Evolutionary conservation across 1,140 invertebrate species (phyloP).

Genomic region (Lasioglossum baleicum): DNA sequence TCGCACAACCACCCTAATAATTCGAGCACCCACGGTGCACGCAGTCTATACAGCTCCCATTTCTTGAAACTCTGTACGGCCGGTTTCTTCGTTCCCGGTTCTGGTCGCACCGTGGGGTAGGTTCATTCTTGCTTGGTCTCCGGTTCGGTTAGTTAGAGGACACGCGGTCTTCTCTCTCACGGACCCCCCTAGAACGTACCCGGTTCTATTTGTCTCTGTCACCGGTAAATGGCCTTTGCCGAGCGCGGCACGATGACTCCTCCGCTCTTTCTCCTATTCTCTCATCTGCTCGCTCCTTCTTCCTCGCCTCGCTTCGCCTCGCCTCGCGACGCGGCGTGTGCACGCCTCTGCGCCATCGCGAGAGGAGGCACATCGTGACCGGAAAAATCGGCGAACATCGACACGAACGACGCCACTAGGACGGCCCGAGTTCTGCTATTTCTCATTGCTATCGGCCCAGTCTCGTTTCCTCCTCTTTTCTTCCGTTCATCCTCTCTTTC

Average conservation of each 20-base stretch:
- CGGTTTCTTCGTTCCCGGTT: constrained; percentile 35
- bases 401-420: constrained; percentile 34
- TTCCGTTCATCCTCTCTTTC: neutral
- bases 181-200: constrained; percentile 49
- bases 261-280: constrained; percentile 23
- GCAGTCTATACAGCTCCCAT: no score
- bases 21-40: no score
- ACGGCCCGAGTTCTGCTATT: constrained; percentile 25
- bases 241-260: constrained; percentile 46
- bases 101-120: constrained; percentile 4
- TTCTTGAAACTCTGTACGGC: neutral
- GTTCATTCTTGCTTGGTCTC: constrained; percentile 10
- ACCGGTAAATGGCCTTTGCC: constrained; percentile 65
- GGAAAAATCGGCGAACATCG: constrained; percentile 58
- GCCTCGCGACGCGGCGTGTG: neutral
- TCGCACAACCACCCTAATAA: no score
- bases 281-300: constrained; percentile 39
- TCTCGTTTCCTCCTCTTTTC: constrained; percentile 38
- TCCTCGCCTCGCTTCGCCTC: neutral
- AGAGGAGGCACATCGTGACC: constrained; percentile 3
- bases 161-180: constrained; percentile 25
- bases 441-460: constrained; percentile 38
- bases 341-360: neutral
- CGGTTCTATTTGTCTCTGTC: constrained; percentile 69
- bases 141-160: constrained; percentile 50